These are phyloP conservation scores for Chironomus striatipennis DNA, from an alignment of 1,140 invertebrate species.

Conservation along the genomic window DNA sequence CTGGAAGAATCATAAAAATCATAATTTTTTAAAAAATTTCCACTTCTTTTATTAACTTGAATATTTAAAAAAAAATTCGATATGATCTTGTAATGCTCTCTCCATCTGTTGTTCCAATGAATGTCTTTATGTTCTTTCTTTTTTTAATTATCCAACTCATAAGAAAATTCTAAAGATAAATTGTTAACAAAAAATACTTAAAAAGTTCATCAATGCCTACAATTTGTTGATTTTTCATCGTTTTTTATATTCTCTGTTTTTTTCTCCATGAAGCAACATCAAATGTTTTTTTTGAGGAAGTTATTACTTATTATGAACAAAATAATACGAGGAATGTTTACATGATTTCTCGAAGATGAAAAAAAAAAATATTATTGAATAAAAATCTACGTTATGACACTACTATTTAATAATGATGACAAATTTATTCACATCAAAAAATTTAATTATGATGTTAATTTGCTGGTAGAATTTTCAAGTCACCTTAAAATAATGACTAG, in stretches of 20 bases:
- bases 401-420: background rate
- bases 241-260: background rate
- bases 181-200: background rate
- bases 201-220: background rate
- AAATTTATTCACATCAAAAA: background rate
- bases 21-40: no score
- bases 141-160: background rate
- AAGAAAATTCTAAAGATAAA: background rate
- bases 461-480: background rate
- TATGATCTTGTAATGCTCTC: no score
- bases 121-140: background rate
- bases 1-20: no score
- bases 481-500: no score
- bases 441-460: background rate
- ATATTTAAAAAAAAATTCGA: no score
- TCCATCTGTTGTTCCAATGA: no score
- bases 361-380: background rate
- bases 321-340: background rate
- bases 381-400: slow-evolving; percentile 1
- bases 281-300: no score
- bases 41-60: no score
- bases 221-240: background rate
- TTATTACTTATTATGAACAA: no score
- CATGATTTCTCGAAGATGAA: background rate
- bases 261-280: no score